phyloP scores from a whole-genome alignment of 2,888 invertebrate species.

The Eristalinus sepulchralis region DNA sequence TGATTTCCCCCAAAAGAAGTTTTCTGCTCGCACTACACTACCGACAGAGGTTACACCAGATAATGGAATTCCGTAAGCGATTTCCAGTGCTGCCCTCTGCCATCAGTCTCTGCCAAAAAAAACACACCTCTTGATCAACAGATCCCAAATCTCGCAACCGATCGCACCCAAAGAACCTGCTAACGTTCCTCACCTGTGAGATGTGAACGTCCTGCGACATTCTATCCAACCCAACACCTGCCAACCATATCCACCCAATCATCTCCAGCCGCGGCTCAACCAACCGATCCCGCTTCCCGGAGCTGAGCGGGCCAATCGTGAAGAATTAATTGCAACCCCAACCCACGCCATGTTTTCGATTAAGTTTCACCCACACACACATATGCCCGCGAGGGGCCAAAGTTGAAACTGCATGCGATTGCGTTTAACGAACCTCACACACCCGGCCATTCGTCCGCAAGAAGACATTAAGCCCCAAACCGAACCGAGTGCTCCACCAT shows the following conservation, averaged over 20 bases:
- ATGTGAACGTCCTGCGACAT: background rate
- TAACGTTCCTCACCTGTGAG: background rate
- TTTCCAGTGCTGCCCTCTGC: no score
- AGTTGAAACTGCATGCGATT: conserved; percentile 61
- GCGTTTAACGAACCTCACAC: conserved; percentile 59
- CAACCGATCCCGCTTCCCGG: background rate
- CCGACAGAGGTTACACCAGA: no score
- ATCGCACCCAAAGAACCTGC: background rate
- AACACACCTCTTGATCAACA: background rate
- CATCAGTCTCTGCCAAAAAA: no score
- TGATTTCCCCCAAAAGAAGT: no score
- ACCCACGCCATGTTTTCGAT: conserved; percentile 26
- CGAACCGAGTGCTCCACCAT: conserved; percentile 23
- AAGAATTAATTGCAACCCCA: conserved; percentile 8
- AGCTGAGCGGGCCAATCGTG: background rate
- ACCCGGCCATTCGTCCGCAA: conserved; percentile 41
- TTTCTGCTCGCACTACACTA: no score
- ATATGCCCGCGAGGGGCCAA: conserved; percentile 26
- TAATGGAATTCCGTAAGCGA: no score
- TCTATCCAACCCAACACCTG: background rate
- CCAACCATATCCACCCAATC: background rate
- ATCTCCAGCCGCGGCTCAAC: background rate
- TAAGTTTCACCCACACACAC: conserved; percentile 27
- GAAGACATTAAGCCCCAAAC: conserved; percentile 47
- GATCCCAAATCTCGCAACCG: background rate